Evolutionary conservation across 1,140 invertebrate genomes (phyloP), one percentile per base, ranked within the genome.

Genomic region (Mylabris phalerata): DNA sequence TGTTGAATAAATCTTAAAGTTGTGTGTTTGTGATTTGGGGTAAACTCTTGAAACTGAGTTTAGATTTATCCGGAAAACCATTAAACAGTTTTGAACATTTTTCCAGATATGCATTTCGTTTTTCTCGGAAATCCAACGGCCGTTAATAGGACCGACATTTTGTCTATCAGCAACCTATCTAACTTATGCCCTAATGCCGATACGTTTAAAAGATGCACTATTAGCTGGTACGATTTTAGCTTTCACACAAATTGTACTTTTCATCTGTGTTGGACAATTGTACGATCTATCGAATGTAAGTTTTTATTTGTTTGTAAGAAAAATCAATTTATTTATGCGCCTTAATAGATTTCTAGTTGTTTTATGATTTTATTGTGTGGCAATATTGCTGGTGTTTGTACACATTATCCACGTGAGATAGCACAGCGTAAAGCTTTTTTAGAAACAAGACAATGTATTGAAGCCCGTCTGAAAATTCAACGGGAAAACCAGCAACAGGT

Each of bases 401-500:
- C 93, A 2, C 93, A 96, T 77, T 91, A 92, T 75, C 90, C 93
- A 0, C 88, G 90, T 11, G 93, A 97, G 76, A 77, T 92, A 50
- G 89, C 93, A 0, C 92, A 96, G 72, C 80, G 94, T 27, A 88
- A 93, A 67, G 93, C 94, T 3, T 98, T 98, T 78, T 78, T 95
- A 10, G 95, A 98, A 77, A 98, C 95, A 3, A 79, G 93, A 43
- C 89, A 93, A 73, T 97, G 94, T 75, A 91, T 98, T 19, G 90
- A 95, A 73, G 90, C 93, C 3, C 80, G 94, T 44, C 80, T 98
- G 25, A 90, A 90, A 59, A 94, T 92, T 7, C 92, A 95, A 75
- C 79, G 90, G 51, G 94, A 97, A 76, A 97, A 97, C 75, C 92
- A 97, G 73, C 92, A 97, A 80, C 92, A 98, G 87, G 95, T 97